Evolutionary conservation across 2,888 invertebrate species (phyloP).

Genomic region (Ophioninae sp.): DNA sequence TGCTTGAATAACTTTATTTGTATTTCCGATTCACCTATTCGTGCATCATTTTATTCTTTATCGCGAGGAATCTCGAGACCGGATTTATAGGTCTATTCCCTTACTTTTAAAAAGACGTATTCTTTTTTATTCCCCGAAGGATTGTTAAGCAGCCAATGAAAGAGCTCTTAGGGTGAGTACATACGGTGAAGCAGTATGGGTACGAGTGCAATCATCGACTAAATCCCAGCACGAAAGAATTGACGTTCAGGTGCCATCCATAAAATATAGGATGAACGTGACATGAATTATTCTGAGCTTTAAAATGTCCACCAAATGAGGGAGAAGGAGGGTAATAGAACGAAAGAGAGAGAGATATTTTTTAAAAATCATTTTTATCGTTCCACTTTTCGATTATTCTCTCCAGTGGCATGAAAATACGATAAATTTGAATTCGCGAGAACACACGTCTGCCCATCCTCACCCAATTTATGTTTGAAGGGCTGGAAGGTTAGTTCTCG

Average conservation of each 20-base stretch:
- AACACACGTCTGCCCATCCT: not conserved
- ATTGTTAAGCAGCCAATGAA: conserved; percentile 17
- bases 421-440: conserved; percentile 62
- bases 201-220: conserved; percentile 6
- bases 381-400: conserved; percentile 20
- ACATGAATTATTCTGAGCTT: conserved; percentile 77
- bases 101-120: conserved; percentile 1
- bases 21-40: conserved; percentile 4
- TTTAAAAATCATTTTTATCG: conserved; percentile 17
- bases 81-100: not conserved
- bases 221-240: conserved; percentile 47
- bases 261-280: conserved; percentile 76
- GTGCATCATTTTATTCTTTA: not conserved
- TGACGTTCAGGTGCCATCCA: conserved; percentile 68
- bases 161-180: conserved; percentile 27
- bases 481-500: not conserved
- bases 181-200: not conserved
- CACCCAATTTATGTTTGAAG: not conserved
- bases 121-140: conserved; percentile 1
- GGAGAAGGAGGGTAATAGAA: conserved; percentile 35
- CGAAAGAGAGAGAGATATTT: conserved; percentile 14
- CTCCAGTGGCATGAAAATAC: conserved; percentile 17
- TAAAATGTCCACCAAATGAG: conserved; percentile 66
- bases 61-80: conserved; percentile 4
- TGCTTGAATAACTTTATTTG: not conserved